Evolutionary conservation across 2,797 vertebrate species (phyloP), one percentile per base, ranked within the genome.

Genomic region (Anguilla anguilla): DNA sequence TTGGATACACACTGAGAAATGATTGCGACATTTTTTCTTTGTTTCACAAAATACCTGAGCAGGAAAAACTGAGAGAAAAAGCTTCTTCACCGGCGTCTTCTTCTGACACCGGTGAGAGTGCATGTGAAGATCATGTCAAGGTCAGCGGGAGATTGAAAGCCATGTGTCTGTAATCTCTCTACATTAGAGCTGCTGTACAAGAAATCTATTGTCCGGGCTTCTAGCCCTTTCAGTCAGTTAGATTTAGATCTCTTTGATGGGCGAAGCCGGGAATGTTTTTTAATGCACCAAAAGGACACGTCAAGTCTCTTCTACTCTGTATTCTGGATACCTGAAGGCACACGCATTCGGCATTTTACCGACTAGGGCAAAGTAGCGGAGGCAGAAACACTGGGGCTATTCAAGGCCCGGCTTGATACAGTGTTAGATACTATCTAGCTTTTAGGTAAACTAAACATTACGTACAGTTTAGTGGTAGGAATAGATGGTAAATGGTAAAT

Each of bases 171-270:
- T 59, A 55, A 85, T 64, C 87, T 85, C 83, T 84, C 82, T 88
- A 88, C 85, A 59, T 88, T 88, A 88, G 55, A 28, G 64, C 85
- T 55, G 22, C 67, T 74, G 85, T 55, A 22, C 43, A 31, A 86
- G 53, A 81, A 88, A 88, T 88, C 87, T 79, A 85, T 88, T 43
- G 67, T 53, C 39, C 49, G 46, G 64, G 69, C 85, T 72, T 77
- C 39, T 28, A 17, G 59, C 15, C 67, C 28, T 51, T 51, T 86
- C 85, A 79, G 69, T 85, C 84, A 85, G 57, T 77, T 88, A 77
- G 49, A 88, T 84, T 49, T 83, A 69, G 72, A 86, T 51, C 51
- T 55, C 31, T 81, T 81, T 51, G 19, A 19, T n/a, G 77, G 77
- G 77, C 10, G 77, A 51, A 43, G 19, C 19, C 19, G 10, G 77